These are phyloP conservation scores for Hymenopus coronatus DNA, from an alignment of 2,888 invertebrate genomes.

Conservation along the genomic window DNA sequence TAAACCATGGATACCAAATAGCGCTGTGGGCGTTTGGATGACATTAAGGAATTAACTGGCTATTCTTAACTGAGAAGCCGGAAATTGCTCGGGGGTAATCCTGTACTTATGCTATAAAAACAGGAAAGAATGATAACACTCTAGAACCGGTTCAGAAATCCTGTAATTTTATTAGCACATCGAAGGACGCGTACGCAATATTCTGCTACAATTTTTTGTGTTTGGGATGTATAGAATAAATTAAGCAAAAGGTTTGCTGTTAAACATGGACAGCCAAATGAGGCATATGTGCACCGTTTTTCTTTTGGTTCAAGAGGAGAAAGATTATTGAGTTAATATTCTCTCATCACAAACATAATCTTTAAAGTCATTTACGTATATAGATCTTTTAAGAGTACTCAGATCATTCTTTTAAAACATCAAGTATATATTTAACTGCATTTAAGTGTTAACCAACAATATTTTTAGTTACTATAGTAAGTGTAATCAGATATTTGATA, in stretches of 20 bases:
- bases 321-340: no score
- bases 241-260: background rate
- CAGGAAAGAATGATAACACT: background rate
- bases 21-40: background rate
- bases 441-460: no score
- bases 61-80: background rate
- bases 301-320: no score
- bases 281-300: no score
- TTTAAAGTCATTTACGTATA: no score
- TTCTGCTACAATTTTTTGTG: background rate
- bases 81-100: background rate
- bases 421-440: no score
- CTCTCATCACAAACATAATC: no score
- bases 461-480: no score
- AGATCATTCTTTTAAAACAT: no score
- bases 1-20: background rate
- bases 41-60: background rate
- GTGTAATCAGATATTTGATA: no score
- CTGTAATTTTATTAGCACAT: background rate
- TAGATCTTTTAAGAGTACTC: no score
- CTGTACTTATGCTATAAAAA: background rate
- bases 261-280: no score
- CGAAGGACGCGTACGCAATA: background rate
- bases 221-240: background rate
- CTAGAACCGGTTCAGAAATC: background rate